phyloP scores from a whole-genome alignment of 2,113 vertebrate genomes.

The Mormoops blainvillei region DNA sequence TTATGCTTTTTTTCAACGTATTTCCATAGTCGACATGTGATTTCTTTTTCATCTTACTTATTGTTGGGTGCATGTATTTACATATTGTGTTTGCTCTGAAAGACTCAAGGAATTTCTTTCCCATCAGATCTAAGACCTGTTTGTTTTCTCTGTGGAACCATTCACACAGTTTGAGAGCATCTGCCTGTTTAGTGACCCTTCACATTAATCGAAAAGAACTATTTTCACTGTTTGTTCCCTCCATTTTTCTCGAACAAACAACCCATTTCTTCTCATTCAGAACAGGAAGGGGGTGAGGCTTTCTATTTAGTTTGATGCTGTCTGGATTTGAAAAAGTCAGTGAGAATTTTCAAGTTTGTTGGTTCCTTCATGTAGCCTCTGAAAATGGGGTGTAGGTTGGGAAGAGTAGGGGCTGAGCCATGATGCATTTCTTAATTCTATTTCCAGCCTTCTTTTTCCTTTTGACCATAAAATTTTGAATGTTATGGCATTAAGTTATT shows the following conservation, averaged over 20 bases:
- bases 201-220: background rate
- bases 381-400: background rate
- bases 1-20: background rate
- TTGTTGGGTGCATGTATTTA: background rate
- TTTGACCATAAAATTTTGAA: background rate
- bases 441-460: background rate
- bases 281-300: background rate
- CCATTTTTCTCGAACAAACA: background rate
- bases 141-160: background rate
- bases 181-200: background rate
- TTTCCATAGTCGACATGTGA: background rate
- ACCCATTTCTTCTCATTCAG: background rate
- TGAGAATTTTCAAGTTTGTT: background rate
- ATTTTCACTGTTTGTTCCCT: background rate
- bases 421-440: background rate
- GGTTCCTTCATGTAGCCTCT: background rate
- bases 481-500: background rate
- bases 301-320: background rate
- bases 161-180: background rate
- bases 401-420: background rate
- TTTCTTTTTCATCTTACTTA: background rate
- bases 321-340: background rate
- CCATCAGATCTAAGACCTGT: background rate
- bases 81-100: background rate
- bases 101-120: background rate